phyloP scores from a whole-genome alignment of 2,113 vertebrate species.

The Carassius auratus region DNA sequence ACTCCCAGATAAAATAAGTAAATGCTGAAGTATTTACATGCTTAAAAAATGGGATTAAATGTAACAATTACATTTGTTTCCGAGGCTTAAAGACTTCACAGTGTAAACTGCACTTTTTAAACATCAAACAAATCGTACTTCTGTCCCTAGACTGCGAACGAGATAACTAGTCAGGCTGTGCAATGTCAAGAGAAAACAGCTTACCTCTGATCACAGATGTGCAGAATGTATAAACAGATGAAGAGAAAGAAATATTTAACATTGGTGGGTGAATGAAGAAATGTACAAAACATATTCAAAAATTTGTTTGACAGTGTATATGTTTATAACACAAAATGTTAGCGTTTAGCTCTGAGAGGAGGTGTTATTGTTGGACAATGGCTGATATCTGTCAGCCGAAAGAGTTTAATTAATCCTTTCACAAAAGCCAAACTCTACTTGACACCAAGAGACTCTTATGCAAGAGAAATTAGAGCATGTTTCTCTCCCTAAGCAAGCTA shows the following conservation, averaged over 20 bases:
- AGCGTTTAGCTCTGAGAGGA: neutral
- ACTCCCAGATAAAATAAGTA: neutral
- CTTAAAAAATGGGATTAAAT: neutral
- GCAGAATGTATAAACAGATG: neutral
- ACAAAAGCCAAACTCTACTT: slow-evolving; percentile 21
- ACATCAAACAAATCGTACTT: neutral
- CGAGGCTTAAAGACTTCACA: neutral
- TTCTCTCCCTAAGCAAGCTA: neutral
- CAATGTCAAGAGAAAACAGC: neutral
- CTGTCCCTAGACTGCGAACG: neutral
- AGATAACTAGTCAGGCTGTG: neutral
- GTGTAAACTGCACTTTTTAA: slow-evolving; percentile 6
- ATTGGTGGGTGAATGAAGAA: neutral
- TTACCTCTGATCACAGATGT: neutral
- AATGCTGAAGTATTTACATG: neutral
- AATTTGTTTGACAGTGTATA: neutral
- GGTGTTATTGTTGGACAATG: neutral
- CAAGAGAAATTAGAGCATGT: slow-evolving; percentile 5
- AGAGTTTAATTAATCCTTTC: slow-evolving; percentile 27
- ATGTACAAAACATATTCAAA: neutral
- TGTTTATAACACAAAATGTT: neutral
- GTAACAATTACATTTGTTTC: neutral
- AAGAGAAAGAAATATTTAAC: neutral
- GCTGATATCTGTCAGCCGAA: neutral
- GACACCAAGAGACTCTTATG: slow-evolving; percentile 34